Evolutionary conservation across 2,888 invertebrate genomes (phyloP).

Genomic region (Acronicta psi): DNA sequence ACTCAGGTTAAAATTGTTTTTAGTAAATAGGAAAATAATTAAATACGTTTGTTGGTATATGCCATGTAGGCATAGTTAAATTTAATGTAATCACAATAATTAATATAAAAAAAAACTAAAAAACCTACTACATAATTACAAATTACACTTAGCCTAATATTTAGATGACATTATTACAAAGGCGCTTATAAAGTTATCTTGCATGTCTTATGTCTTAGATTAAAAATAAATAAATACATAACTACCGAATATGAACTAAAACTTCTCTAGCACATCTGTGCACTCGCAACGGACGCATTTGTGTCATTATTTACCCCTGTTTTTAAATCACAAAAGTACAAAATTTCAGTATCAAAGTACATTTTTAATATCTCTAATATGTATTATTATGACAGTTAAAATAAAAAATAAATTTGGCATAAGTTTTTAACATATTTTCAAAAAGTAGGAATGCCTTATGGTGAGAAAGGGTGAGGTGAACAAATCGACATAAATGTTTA

Average conservation of each 20-base stretch:
- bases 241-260: constrained; percentile 26
- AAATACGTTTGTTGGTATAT: constrained; percentile 19
- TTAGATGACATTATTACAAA: constrained; percentile 25
- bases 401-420: constrained; percentile 8
- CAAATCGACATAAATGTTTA: background rate
- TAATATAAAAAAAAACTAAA: constrained; percentile 1
- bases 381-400: background rate
- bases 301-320: constrained; percentile 15
- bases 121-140: constrained; percentile 20
- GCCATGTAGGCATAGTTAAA: constrained; percentile 26
- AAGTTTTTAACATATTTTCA: background rate
- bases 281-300: constrained; percentile 3
- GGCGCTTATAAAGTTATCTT: constrained; percentile 24
- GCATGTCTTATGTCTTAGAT: constrained; percentile 34
- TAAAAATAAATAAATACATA: constrained; percentile 50
- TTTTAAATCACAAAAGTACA: constrained; percentile 37
- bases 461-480: constrained; percentile 21
- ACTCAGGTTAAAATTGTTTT: background rate
- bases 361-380: constrained; percentile 1
- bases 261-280: constrained; percentile 20
- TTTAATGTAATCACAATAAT: constrained; percentile 42
- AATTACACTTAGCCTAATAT: constrained; percentile 21
- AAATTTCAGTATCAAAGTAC: constrained; percentile 9
- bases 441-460: background rate
- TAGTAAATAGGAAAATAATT: background rate